phyloP scores from a whole-genome alignment of 2,888 invertebrate species.

The Anoncus sp. region DNA sequence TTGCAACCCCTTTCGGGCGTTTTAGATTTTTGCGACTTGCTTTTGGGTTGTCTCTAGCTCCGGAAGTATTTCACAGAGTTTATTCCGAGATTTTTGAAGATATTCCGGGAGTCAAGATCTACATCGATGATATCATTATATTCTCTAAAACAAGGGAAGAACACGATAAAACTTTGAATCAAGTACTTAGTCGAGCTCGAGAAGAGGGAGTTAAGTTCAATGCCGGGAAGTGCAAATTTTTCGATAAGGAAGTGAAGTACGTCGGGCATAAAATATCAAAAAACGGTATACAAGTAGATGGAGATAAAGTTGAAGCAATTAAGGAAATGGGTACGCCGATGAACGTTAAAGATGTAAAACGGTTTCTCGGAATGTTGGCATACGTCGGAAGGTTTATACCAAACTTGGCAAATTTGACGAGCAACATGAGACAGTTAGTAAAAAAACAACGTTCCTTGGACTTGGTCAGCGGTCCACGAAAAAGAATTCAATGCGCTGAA shows the following conservation, averaged over 20 bases:
- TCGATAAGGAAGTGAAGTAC: conserved; percentile 66
- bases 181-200: conserved; percentile 64
- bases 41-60: conserved; percentile 53
- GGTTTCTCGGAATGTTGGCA: conserved; percentile 70
- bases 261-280: conserved; percentile 68
- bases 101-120: conserved; percentile 65
- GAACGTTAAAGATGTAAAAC: conserved; percentile 65
- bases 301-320: conserved; percentile 67
- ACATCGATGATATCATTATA: conserved; percentile 71
- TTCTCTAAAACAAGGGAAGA: conserved; percentile 65
- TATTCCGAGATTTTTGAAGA: conserved; percentile 67
- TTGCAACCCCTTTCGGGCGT: conserved; percentile 57
- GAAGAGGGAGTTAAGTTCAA: conserved; percentile 65
- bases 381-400: conserved; percentile 73
- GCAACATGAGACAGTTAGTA: conserved; percentile 65
- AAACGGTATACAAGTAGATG: conserved; percentile 64
- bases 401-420: conserved; percentile 63
- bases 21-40: conserved; percentile 53
- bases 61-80: conserved; percentile 69
- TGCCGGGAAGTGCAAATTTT: conserved; percentile 65
- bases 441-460: conserved; percentile 68
- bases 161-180: conserved; percentile 61
- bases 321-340: conserved; percentile 62
- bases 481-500: conserved; percentile 65
- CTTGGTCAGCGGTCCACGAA: conserved; percentile 70